Evolutionary conservation across 2,888 invertebrate species (phyloP), one percentile per base, ranked within the genome.

Genomic region (Mactromeris polynyma): DNA sequence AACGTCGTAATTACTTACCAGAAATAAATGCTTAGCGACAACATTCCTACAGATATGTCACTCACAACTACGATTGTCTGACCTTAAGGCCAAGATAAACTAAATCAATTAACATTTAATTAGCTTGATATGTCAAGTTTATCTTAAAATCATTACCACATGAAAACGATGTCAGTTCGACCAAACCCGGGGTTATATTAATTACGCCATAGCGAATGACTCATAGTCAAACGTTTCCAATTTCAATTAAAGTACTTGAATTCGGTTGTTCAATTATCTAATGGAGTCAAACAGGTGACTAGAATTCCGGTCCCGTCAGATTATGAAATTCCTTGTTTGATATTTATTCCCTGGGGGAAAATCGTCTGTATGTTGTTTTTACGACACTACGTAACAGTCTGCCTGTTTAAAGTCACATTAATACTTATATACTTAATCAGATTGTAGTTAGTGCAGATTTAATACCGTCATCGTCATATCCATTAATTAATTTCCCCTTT

Each of bases 61-160:
- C 7, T 64, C 0, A 64, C 58, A 64, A n/a, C 11, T 64, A 26
- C 11, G 11, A 4, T 21, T 2, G 58, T 64, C 26, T 26, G 2
- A 26, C 58, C 58, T 64, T 7, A 26, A 26, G 9, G 26, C 26
- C 26, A 26, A 26, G 26, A 26, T 64, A 26, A 26, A 64, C 26
- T 26, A 64, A 64, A 26, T 26, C 11, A 64, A 26, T 64, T 26
- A 64, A n/a, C 9, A 21, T 4, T 9, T 26, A 64, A 64, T 26
- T 64, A 64, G 58, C 9, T n/a, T 64, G 9, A 64, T 26, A 64
- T 64, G 58, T 6, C 58, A 64, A 64, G 58, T 64, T 64, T 64
- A 64, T 64, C 58, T n/a, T 64, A 64, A 64, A 64, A 64, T 64
- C 58, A 64, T 64, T 64, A 64, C 58, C n/a, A 26, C n/a, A 64